These are phyloP conservation scores for Pseudanteris insignis DNA, from an alignment of 2,888 invertebrate genomes.

Conservation along the genomic window DNA sequence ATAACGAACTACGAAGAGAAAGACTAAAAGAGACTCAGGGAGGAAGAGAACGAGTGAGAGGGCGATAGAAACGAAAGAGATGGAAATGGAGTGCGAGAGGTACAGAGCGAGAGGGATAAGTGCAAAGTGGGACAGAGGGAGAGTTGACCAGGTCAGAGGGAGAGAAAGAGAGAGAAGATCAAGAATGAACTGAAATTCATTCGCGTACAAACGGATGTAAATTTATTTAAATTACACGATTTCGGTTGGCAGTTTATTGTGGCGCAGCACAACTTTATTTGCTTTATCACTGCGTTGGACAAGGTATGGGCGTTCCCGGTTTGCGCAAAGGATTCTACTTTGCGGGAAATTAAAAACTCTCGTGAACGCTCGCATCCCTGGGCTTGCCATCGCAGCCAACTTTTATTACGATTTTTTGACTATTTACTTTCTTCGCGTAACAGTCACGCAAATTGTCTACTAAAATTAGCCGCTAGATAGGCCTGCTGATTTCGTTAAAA, in stretches of 20 bases:
- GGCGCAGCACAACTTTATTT: slow-evolving; percentile 62
- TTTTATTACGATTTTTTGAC: slow-evolving; percentile 30
- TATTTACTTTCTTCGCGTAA: slow-evolving; percentile 13
- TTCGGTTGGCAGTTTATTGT: slow-evolving; percentile 64
- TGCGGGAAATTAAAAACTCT: slow-evolving; percentile 60
- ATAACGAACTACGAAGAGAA: no score
- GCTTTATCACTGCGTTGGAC: slow-evolving; percentile 63
- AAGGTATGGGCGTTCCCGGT: slow-evolving; percentile 61
- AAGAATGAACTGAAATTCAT: slow-evolving; percentile 61
- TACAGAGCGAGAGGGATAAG: slow-evolving; percentile 20
- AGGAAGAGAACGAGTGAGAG: no score
- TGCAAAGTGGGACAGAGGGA: slow-evolving; percentile 4
- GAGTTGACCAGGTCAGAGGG: neutral
- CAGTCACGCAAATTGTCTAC: slow-evolving; percentile 8
- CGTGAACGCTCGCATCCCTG: slow-evolving; percentile 26
- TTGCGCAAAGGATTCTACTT: slow-evolving; percentile 59
- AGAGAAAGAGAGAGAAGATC: slow-evolving; percentile 34
- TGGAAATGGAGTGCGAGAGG: slow-evolving; percentile 7
- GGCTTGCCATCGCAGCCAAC: slow-evolving; percentile 5
- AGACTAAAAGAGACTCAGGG: slow-evolving; percentile 24
- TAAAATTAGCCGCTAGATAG: no score
- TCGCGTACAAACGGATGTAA: slow-evolving; percentile 64
- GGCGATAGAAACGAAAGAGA: no score
- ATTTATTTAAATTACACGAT: slow-evolving; percentile 65
- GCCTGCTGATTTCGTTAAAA: no score